A percentile compares a stretch with the other conserved stretches of the same genome.
Conservation (phyloP, 2,797 vertebrate genomes). For the Muscicapa comitata region DNA sequence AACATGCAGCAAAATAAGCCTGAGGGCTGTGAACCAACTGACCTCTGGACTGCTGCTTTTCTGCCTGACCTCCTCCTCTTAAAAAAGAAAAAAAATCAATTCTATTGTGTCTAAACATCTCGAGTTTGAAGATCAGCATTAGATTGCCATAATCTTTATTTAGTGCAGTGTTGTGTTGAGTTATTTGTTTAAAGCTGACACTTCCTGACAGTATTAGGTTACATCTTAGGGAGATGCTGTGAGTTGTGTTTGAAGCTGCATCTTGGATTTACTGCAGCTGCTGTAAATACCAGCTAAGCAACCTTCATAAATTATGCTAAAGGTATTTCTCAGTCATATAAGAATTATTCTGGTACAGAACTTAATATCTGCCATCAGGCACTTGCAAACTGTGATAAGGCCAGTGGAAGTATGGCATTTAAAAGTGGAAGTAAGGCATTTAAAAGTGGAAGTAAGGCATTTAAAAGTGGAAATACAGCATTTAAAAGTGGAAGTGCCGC, state of each 20-base stretch:
- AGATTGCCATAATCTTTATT: slow-evolving; percentile 50
- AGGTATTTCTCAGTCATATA: slow-evolving; percentile 3
- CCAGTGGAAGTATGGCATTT: not conserved
- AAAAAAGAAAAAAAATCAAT: not conserved
- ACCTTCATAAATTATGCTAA: slow-evolving; percentile 47
- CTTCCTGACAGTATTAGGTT: slow-evolving; percentile 65
- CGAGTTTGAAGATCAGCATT: not conserved
- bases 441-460: not conserved
- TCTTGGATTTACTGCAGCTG: slow-evolving; percentile 40
- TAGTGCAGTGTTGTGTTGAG: not conserved
- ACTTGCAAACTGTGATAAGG: not conserved
- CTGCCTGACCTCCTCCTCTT: not conserved
- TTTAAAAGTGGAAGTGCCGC: not conserved
- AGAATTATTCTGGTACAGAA: not conserved
- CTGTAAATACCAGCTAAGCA: slow-evolving; percentile 45
- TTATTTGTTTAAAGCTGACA: slow-evolving; percentile 40
- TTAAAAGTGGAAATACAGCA: not conserved
- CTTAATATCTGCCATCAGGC: not conserved
- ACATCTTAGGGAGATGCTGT: slow-evolving; percentile 10
- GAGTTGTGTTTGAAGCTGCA: slow-evolving; percentile 41
- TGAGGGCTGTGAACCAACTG: not conserved
- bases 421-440: not conserved
- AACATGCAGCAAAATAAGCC: not conserved
- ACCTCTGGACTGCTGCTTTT: not conserved
- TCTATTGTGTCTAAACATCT: not conserved